phyloP scores from a whole-genome alignment of 1,140 invertebrate species.

The Chironomus striatipennis region DNA sequence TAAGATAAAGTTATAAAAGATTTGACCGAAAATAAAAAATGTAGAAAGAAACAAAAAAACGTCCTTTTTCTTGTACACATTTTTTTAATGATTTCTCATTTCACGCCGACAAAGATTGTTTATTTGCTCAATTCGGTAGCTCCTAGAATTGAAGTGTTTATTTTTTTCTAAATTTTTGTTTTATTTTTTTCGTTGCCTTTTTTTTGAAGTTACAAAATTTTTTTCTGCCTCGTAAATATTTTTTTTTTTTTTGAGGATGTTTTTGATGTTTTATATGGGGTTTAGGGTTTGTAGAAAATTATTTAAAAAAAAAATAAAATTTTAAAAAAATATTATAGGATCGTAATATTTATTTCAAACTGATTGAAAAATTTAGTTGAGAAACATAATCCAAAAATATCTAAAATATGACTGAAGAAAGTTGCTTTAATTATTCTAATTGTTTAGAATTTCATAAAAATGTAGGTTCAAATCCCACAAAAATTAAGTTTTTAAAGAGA shows the following conservation, averaged over 20 bases:
- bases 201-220: neutral
- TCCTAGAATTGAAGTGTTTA: conserved; percentile 15
- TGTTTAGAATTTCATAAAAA: no score
- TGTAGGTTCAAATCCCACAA: no score
- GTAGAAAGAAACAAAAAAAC: conserved; percentile 15
- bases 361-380: no score
- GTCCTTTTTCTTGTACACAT: neutral
- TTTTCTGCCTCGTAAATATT: conserved; percentile 1
- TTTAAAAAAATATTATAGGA: neutral
- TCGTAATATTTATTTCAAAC: no score
- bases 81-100: no score
- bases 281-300: neutral
- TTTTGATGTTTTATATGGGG: neutral
- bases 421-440: no score
- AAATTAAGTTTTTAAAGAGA: no score
- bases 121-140: conserved; percentile 22
- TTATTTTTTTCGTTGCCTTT: neutral
- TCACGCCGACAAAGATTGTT: conserved; percentile 3
- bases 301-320: neutral
- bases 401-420: no score
- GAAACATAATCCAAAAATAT: no score
- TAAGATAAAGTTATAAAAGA: neutral
- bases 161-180: neutral
- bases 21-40: neutral
- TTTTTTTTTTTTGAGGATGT: neutral